Evolutionary conservation across 2,888 invertebrate species (phyloP), one percentile per base, ranked within the genome.

Genomic region (Julus scanicus): DNA sequence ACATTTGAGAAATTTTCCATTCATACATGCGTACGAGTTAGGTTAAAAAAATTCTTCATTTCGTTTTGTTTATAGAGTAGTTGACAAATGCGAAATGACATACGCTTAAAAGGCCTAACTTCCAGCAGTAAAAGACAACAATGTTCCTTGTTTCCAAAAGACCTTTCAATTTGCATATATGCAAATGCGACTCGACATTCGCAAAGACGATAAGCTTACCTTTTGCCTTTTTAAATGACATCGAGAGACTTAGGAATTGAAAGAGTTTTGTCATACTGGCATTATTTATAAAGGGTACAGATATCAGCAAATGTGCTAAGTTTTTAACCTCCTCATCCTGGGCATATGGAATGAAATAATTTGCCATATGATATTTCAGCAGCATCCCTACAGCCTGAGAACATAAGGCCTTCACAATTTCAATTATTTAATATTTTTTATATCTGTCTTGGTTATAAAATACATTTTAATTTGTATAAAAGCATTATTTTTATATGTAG

Each of bases 141-240:
- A 6, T 53, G 53, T 53, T 53, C 15, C 13, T 53, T 53, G 53
- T 53, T 53, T 53, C 53, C 53, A 2, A 53, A 53, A 53, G 53
- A 53, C 53, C 15, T 53, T 53, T 53, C 8, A 53, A 53, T 53
- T 53, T 53, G 15, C 53, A 53, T 53, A 53, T 53, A 53, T 53
- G 53, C 53, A 53, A 53, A 53, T 53, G 53, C 53, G 53, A 53
- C 53, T 11, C 53, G 53, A 53, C 53, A 53, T 53, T 53, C 15
- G 53, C 53, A 53, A 53, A 53, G 53, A 53, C 53, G 53, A 53
- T 53, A 53, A 53, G 53, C 53, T 53, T 53, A 53, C 53, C 53
- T 53, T 53, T 53, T 53, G 53, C 53, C 53, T 53, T 53, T 53
- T 53, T 53, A 53, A 53, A 53, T 53, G 53, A 53, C 53, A 53